Base-by-base conservation (phyloP, 2,797 vertebrate species). In the Lycodopsis pacificus region DNA sequence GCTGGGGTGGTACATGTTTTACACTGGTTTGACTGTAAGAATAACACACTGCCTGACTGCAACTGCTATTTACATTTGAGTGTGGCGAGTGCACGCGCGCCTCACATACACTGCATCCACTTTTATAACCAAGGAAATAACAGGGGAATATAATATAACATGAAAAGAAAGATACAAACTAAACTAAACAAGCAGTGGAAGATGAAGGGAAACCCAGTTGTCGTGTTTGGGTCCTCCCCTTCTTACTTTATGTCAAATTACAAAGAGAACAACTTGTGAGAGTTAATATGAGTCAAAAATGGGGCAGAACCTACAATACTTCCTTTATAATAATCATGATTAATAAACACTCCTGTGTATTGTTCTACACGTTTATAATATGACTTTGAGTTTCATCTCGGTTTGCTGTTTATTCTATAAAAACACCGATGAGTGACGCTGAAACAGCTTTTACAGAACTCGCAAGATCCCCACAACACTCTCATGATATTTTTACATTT, bases 11-110 rank as follows among this genome's bases (percentile, higher is more conserved):
- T 2, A 22, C n/a, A 40, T 61, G 42, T 73, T 66, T 62, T 62
- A 70, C 44, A 65, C 40, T 70, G 66, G 62, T 42, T 44, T 68
- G 7, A 77, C 56, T 68, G 59, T 59, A 42, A 42, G 19, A 12
- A 64, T 78, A 69, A 81, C 51, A 40, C 49, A 62, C 0, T 90
- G 92, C 1, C 46, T 78, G 59, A 77, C 94, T 68, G 93, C 94
- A 59, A 77, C 53, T 95, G 65, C 46, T 46, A 0, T 63, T 51
- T 89, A 88, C 1, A 64, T 0, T 22, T 79, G n/a, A 61, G 46
- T 73, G 53, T 5, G 14, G 38, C 14, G 17, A 0, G n/a, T 48
- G 2, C 25, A 30, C 64, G 62, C n/a, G 19, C 0, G n/a, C 27
- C 0, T 72, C 54, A 57, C 25, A 56, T 30, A 30, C n/a, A 49